phyloP scores from a whole-genome alignment of 2,888 invertebrate genomes.

The Spodoptera exigua region DNA sequence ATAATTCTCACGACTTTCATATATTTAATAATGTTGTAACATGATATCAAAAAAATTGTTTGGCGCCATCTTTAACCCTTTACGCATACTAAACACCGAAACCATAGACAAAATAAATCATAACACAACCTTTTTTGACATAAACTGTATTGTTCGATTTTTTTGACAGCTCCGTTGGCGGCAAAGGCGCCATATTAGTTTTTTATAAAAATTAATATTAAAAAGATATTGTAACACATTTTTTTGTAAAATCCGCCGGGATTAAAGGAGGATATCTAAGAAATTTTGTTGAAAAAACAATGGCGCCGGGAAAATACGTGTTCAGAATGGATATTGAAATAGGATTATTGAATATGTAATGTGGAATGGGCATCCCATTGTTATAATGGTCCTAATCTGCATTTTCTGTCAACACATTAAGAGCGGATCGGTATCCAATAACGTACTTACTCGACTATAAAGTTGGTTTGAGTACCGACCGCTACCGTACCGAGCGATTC shows the following conservation, averaged over 20 bases:
- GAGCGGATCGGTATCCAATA: conserved; percentile 20
- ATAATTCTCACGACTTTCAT: conserved; percentile 31
- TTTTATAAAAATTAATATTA: conserved; percentile 68
- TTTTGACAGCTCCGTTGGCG: conserved; percentile 48
- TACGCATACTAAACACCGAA: conserved; percentile 63
- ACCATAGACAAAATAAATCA: conserved; percentile 59
- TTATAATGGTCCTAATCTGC: conserved; percentile 43
- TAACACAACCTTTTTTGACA: conserved; percentile 45
- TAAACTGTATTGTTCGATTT: conserved; percentile 64
- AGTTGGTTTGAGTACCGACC: background rate
- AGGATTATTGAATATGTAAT: conserved; percentile 33
- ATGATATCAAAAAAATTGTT: conserved; percentile 6
- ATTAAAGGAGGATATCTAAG: conserved; percentile 49
- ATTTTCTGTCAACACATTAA: conserved; percentile 39
- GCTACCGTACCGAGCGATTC: too few species aligned
- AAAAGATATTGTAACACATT: conserved; percentile 69
- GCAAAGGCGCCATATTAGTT: conserved; percentile 51
- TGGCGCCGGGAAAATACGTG: conserved; percentile 73
- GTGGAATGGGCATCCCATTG: conserved; percentile 39
- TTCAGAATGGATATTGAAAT: conserved; percentile 43
- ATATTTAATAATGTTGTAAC: background rate
- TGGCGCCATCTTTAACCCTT: conserved; percentile 63
- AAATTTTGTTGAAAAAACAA: conserved; percentile 62
- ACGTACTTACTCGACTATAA: background rate
- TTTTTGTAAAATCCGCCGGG: conserved; percentile 76